Base-by-base conservation (phyloP, 2,888 invertebrate genomes). In the Phlogophora meticulosa region DNA sequence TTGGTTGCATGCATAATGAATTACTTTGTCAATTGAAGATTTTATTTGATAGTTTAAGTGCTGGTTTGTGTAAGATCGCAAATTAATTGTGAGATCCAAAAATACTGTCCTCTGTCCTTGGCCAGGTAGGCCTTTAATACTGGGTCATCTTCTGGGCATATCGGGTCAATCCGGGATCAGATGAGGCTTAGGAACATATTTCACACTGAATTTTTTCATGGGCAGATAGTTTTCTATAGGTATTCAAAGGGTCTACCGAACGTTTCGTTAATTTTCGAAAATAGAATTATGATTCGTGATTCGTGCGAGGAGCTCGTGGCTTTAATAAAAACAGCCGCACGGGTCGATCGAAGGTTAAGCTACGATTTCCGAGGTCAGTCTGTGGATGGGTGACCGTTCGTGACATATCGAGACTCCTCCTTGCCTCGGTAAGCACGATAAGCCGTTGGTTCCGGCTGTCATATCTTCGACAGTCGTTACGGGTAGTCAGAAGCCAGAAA, bases 161-260 rank as follows among this genome's bases (percentile, higher is more conserved):
- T 45, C 10, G 43, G 69, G 69, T 56, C 68, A 67, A 76, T 45
- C 45, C 55, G 34, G 76, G 68, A 56, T 75, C 28, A 66, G 42
- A 43, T 11, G 15, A 11, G n/a, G 52, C 76, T 75, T 67, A n/a
- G n/a, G n/a, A n/a, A 66, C n/a, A 10, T 43, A 34, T 49, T 55
- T 55, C 32, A 49, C 55, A 49, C 32, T 10, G 17, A n/a, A n/a
- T 20, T 20, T 55, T 40, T 68, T 67, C 24, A 34, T 34, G 1
- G 53, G 7, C 9, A n/a, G n/a, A n/a, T n/a, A 28, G n/a, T 66
- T 38, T 5, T 34, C 2, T 65, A 49, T 40, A 17, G 22, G 17
- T 42, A 7, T 46, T 42, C 10, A 15, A 38, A n/a, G 10, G 1
- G 38, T 4, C 1, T 43, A 9, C 45, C 5, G 15, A 28, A 3